A percentile compares a stretch with the other conserved stretches of the same genome.
These are phyloP conservation scores for Empis stercorea DNA, from an alignment of 2,888 invertebrate species.

Conservation along the genomic window DNA sequence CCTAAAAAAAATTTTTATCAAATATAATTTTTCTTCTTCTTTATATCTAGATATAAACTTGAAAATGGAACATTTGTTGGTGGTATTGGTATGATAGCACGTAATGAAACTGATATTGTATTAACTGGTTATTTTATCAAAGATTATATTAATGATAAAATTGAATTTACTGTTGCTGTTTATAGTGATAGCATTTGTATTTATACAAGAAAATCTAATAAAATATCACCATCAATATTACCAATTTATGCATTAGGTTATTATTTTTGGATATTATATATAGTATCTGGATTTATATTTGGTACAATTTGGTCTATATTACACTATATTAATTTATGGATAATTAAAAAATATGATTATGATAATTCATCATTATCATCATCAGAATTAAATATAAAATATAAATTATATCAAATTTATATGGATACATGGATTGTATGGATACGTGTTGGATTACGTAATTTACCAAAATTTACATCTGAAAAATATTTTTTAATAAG, in stretches of 20 bases:
- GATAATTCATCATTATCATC: slow-evolving; percentile 10
- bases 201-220: slow-evolving; percentile 31
- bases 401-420: slow-evolving; percentile 19
- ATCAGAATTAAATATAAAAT: neutral
- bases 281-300: slow-evolving; percentile 19
- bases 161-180: slow-evolving; percentile 31
- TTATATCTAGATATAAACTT: slow-evolving; percentile 21
- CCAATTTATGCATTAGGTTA: slow-evolving; percentile 29
- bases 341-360: neutral
- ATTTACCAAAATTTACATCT: slow-evolving; percentile 29
- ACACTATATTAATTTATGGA: slow-evolving; percentile 6
- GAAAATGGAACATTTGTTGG: slow-evolving; percentile 32
- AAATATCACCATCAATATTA: slow-evolving; percentile 32
- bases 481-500: slow-evolving; percentile 32
- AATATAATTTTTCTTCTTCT: neutral
- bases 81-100: slow-evolving; percentile 28
- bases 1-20: too few relatives aligned
- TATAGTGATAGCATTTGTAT: slow-evolving; percentile 35
- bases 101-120: slow-evolving; percentile 28
- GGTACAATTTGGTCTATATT: slow-evolving; percentile 8
- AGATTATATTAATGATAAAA: slow-evolving; percentile 29
- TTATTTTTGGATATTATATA: slow-evolving; percentile 30
- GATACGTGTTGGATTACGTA: slow-evolving; percentile 26
- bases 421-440: slow-evolving; percentile 31
- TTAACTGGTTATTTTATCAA: slow-evolving; percentile 35